These are phyloP conservation scores for Globicephala melas DNA, from an alignment of 2,113 vertebrate species.

Conservation along the genomic window DNA sequence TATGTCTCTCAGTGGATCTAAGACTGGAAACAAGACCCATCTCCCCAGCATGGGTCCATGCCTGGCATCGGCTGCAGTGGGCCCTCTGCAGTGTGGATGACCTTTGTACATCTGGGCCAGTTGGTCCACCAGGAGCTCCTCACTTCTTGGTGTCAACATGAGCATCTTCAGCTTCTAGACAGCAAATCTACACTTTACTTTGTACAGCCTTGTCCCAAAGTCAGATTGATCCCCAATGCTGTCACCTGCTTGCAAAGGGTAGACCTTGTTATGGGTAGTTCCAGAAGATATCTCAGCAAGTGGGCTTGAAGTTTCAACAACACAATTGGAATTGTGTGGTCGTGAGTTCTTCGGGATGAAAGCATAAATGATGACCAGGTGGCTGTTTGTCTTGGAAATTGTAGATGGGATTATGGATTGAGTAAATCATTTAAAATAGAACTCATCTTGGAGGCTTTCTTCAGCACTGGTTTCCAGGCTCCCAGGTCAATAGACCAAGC, in stretches of 20 bases:
- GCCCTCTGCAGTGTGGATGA: neutral
- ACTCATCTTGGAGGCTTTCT: conserved; percentile 27
- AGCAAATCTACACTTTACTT: neutral
- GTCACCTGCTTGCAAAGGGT: neutral
- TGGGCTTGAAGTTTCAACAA: neutral
- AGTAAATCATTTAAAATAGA: conserved; percentile 40
- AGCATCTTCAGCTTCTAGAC: neutral
- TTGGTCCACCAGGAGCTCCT: neutral
- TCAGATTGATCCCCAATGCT: neutral
- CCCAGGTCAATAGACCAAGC: conserved; percentile 24
- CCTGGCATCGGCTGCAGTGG: neutral
- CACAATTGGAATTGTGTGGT: neutral
- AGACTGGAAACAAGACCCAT: neutral
- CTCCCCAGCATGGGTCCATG: neutral
- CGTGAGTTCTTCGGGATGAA: neutral
- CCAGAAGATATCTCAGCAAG: neutral
- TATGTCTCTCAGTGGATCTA: neutral
- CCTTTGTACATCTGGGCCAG: neutral
- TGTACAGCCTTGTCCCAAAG: neutral
- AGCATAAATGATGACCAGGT: neutral
- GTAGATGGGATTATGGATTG: neutral
- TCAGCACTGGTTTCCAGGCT: conserved; percentile 43
- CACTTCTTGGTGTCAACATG: neutral
- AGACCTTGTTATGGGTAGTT: neutral
- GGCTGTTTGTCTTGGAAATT: conserved; percentile 5